A percentile compares a stretch with the other conserved stretches of the same genome.
These are phyloP conservation scores for Athene cunicularia DNA, from an alignment of 2,113 vertebrate genomes.

Conservation along the genomic window DNA sequence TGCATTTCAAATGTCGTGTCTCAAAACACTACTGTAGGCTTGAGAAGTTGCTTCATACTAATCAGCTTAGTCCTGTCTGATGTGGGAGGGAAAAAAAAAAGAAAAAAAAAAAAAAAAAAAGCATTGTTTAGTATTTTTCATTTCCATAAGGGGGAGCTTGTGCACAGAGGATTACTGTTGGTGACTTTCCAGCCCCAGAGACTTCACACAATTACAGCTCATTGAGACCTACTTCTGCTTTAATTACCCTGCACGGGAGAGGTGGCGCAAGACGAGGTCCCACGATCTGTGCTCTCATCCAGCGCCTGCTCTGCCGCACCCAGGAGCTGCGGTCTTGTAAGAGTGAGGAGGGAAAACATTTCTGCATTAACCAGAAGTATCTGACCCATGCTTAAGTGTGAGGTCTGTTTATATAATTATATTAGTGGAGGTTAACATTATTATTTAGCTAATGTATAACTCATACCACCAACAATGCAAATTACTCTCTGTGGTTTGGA, in stretches of 20 bases:
- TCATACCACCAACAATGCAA: neutral
- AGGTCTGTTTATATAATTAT: neutral
- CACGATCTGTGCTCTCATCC: neutral
- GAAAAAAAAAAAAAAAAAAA: neutral
- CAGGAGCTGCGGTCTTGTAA: neutral
- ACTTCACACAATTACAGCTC: neutral
- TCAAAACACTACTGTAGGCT: neutral
- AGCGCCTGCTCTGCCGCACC: neutral
- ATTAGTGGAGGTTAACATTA: neutral
- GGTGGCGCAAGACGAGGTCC: neutral
- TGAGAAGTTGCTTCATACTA: neutral
- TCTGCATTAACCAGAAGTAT: neutral
- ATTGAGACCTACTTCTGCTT: fast-evolving
- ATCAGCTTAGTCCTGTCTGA: neutral
- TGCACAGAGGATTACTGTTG: conserved; percentile 69
- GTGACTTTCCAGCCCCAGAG: neutral
- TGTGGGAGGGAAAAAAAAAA: neutral
- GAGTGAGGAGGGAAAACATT: neutral
- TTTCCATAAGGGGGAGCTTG: conserved; percentile 83
- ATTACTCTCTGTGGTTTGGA: neutral
- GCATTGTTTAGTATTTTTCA: conserved; percentile 31
- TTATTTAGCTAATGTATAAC: neutral
- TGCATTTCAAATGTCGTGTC: fast-evolving
- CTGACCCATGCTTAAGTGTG: neutral
- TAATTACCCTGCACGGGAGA: neutral